Conservation (phyloP, 92 coral and sea anemone genomes). For the Micromussa lordhowensis region DNA sequence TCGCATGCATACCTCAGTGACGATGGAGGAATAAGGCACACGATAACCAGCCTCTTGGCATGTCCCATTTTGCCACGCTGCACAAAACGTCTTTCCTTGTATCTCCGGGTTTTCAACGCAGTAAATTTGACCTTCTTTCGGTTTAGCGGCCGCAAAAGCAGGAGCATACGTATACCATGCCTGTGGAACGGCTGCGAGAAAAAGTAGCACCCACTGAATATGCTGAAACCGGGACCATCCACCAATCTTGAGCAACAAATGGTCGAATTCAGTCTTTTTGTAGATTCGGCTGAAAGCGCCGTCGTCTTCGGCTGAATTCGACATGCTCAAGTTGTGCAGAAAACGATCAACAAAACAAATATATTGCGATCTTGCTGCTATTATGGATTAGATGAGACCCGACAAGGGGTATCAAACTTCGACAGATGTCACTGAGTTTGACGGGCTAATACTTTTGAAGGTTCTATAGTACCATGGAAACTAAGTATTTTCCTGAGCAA, state of each 20-base stretch:
- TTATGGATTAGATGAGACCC: background rate
- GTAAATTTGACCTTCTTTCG: slow-evolving; percentile 66
- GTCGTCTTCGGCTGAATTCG: background rate
- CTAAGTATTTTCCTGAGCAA: background rate
- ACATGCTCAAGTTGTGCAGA: background rate
- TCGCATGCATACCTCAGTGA: slow-evolving; percentile 79
- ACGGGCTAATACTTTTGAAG: background rate
- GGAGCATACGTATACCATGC: slow-evolving; percentile 98
- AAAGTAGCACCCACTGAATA: slow-evolving; percentile 89
- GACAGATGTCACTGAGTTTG: background rate
- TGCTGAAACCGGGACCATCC: slow-evolving; percentile 91
- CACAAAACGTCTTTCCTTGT: slow-evolving; percentile 54
- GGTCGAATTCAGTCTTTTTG: slow-evolving; percentile 84
- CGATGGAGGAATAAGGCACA: slow-evolving; percentile 84
- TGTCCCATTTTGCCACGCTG: slow-evolving; percentile 66
- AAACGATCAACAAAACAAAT: background rate
- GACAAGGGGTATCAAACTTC: background rate
- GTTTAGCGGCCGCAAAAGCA: slow-evolving; percentile 94
- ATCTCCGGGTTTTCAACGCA: slow-evolving; percentile 65
- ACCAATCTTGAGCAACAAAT: slow-evolving; percentile 74
- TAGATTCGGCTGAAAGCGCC: slow-evolving; percentile 48
- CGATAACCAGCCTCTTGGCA: slow-evolving; percentile 76
- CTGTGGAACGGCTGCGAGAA: slow-evolving; percentile 88
- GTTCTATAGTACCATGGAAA: background rate
- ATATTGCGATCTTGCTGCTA: background rate